Evolutionary conservation across 2,113 vertebrate genomes (phyloP).

Genomic region (Nyctibius bracteatus): DNA sequence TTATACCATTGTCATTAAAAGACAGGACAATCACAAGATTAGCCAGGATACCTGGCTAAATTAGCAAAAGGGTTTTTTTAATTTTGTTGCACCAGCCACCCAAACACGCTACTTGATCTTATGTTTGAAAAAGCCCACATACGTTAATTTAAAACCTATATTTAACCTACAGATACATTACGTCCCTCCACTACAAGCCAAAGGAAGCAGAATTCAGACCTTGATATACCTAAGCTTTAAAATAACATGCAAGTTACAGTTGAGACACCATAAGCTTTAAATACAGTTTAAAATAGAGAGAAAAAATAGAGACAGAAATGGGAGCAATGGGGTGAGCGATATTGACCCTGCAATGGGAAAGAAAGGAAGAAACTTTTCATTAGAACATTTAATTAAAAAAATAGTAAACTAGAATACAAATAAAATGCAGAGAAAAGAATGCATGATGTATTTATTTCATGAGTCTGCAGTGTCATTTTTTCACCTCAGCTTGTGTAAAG

Average conservation of each 20-base stretch:
- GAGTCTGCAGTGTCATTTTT: background rate
- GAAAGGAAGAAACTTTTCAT: background rate
- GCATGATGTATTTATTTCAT: background rate
- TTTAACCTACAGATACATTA: background rate
- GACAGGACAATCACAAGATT: background rate
- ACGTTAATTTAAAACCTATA: background rate
- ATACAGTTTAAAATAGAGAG: background rate
- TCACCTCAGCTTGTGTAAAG: background rate
- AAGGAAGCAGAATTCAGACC: background rate
- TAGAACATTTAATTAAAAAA: background rate
- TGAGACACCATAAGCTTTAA: background rate
- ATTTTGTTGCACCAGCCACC: background rate
- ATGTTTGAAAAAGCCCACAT: background rate
- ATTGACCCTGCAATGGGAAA: rapidly evolving
- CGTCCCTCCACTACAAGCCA: background rate
- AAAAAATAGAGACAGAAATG: background rate
- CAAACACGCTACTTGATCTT: background rate
- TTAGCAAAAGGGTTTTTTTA: background rate
- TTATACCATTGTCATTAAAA: background rate
- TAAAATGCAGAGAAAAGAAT: background rate
- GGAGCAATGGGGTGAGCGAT: background rate
- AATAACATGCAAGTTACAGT: background rate
- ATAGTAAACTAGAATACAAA: background rate
- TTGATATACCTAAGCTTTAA: background rate
- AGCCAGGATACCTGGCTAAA: background rate